phyloP scores from a whole-genome alignment of 1,140 invertebrate genomes.

The Drosophila setifemur region DNA sequence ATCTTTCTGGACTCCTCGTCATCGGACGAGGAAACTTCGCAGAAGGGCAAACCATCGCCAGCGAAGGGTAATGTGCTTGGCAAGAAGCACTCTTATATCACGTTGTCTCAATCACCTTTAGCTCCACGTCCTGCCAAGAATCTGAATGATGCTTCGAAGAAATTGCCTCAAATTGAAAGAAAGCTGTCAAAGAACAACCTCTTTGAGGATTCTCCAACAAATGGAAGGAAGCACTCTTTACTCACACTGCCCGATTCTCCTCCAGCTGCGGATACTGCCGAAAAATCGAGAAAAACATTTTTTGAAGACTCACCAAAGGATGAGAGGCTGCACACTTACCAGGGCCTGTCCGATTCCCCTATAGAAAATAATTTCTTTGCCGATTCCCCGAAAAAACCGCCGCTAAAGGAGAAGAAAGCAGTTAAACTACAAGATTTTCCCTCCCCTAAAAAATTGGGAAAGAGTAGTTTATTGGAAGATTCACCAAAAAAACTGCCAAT shows the following conservation, averaged over 20 bases:
- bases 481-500: neutral
- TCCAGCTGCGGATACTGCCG: neutral
- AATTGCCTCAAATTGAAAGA: neutral
- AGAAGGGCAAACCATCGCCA: neutral
- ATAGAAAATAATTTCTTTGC: neutral
- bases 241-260: neutral
- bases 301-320: neutral
- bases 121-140: conserved; percentile 14
- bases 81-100: conserved; percentile 53
- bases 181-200: neutral
- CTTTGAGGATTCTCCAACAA: neutral
- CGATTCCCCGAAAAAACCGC: neutral
- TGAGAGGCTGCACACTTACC: neutral
- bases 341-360: neutral
- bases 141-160: neutral
- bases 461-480: neutral
- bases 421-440: neutral
- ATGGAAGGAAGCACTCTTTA: neutral
- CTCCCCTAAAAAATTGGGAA: neutral
- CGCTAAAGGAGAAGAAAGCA: neutral
- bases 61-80: conserved; percentile 25
- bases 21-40: conserved; percentile 60
- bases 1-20: conserved; percentile 77
- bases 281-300: neutral
- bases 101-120: conserved; percentile 47